Conservation (phyloP, 2,113 vertebrate species). For the Cygnus buccinator region DNA sequence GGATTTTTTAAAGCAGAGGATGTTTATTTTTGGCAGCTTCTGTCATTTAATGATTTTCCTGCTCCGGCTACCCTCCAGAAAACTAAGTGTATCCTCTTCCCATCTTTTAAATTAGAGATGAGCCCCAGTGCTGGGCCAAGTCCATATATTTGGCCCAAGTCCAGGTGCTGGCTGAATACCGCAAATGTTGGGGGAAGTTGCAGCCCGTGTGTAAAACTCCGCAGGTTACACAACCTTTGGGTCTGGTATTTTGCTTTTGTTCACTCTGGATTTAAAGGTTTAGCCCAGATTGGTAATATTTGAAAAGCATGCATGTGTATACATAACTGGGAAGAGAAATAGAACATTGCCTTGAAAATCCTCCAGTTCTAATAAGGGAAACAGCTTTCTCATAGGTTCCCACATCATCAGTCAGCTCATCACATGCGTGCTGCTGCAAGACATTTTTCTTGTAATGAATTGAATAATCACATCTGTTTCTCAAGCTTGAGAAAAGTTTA, state of each 20-base stretch:
- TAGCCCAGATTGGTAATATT: conserved; percentile 31
- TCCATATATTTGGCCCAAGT: background rate
- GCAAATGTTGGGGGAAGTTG: background rate
- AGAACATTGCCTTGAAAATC: conserved; percentile 50
- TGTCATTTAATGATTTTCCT: conserved; percentile 65
- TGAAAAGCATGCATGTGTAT: conserved; percentile 61
- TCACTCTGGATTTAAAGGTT: background rate
- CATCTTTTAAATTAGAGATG: conserved; percentile 19
- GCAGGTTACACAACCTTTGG: background rate
- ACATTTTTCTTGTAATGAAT: conserved; percentile 65
- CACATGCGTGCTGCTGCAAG: conserved; percentile 70
- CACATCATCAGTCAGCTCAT: conserved; percentile 81
- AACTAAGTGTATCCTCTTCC: conserved; percentile 59
- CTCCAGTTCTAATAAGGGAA: conserved; percentile 80
- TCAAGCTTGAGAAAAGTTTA: conserved; percentile 75
- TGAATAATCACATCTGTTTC: conserved; percentile 74
- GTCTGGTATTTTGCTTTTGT: background rate
- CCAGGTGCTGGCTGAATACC: background rate
- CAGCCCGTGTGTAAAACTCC: background rate
- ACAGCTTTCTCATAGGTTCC: conserved; percentile 80
- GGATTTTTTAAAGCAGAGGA: conserved; percentile 42
- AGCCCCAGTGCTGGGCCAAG: background rate
- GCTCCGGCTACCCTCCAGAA: conserved; percentile 55
- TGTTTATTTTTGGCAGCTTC: conserved; percentile 73
- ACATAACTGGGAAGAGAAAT: conserved; percentile 46